These are phyloP conservation scores for Hepsetus odoe DNA, from an alignment of 2,113 vertebrate genomes.

Conservation along the genomic window DNA sequence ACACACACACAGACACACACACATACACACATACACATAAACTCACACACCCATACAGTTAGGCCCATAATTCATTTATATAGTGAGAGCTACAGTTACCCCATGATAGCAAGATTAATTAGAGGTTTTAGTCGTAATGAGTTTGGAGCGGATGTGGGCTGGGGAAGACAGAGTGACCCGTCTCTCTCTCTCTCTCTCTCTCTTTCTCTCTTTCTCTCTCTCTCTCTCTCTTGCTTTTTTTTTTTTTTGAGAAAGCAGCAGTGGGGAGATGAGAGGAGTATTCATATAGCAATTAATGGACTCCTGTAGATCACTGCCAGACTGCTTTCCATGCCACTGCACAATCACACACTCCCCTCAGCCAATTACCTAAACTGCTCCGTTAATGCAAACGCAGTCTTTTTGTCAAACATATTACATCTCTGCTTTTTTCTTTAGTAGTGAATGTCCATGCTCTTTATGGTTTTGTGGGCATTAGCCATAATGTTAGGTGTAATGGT, in stretches of 20 bases:
- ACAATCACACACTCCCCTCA: conserved; percentile 69
- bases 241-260: conserved; percentile 74
- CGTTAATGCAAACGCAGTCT: conserved; percentile 32
- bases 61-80: conserved; percentile 65
- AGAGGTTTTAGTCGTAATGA: conserved; percentile 77
- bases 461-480: neutral
- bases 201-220: conserved; percentile 73
- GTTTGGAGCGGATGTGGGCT: conserved; percentile 71
- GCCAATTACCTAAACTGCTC: conserved; percentile 49
- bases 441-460: conserved; percentile 24
- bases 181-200: conserved; percentile 74
- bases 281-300: conserved; percentile 82
- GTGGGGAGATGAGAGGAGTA: conserved; percentile 71
- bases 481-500: conserved; percentile 4
- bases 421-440: conserved; percentile 2
- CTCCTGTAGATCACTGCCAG: conserved; percentile 80
- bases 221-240: conserved; percentile 73
- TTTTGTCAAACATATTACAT: conserved; percentile 37
- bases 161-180: conserved; percentile 76
- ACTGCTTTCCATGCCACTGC: conserved; percentile 62
- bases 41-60: conserved; percentile 48
- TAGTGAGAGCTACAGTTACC: conserved; percentile 70
- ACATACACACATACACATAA: conserved; percentile 21
- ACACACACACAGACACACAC: conserved; percentile 31
- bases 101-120: conserved; percentile 80